phyloP scores from a whole-genome alignment of 2,888 invertebrate genomes.

The Ptychoptera contaminata region DNA sequence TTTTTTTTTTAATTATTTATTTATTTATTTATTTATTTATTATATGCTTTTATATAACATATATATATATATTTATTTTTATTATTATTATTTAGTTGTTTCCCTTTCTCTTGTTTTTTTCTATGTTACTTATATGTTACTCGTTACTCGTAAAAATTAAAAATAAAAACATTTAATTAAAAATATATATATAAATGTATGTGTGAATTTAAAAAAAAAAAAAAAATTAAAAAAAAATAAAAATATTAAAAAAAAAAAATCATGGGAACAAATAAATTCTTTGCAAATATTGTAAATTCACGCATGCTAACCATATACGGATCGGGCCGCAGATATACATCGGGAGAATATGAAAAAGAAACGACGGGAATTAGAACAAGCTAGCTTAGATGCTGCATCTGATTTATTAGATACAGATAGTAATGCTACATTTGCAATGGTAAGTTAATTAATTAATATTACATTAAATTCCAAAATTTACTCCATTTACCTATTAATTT shows the following conservation, averaged over 20 bases:
- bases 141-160: neutral
- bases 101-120: no score
- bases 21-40: conserved; percentile 1
- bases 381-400: conserved; percentile 71
- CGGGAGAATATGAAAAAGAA: conserved; percentile 82
- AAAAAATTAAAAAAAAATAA: conserved; percentile 8
- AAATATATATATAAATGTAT: conserved; percentile 9
- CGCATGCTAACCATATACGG: conserved; percentile 36
- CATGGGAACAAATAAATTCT: conserved; percentile 33
- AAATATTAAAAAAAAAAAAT: conserved; percentile 15
- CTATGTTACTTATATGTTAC: no score
- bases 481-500: neutral
- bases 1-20: conserved; percentile 7
- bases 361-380: conserved; percentile 70
- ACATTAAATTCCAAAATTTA: neutral
- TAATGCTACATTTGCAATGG: conserved; percentile 84
- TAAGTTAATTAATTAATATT: conserved; percentile 34
- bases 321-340: conserved; percentile 47
- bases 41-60: neutral
- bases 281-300: conserved; percentile 22
- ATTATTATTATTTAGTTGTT: no score
- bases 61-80: neutral
- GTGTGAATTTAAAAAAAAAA: conserved; percentile 9
- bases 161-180: conserved; percentile 7
- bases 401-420: conserved; percentile 79